Evolutionary conservation across 1,140 invertebrate species (phyloP).

Genomic region (Cepaea nemoralis): DNA sequence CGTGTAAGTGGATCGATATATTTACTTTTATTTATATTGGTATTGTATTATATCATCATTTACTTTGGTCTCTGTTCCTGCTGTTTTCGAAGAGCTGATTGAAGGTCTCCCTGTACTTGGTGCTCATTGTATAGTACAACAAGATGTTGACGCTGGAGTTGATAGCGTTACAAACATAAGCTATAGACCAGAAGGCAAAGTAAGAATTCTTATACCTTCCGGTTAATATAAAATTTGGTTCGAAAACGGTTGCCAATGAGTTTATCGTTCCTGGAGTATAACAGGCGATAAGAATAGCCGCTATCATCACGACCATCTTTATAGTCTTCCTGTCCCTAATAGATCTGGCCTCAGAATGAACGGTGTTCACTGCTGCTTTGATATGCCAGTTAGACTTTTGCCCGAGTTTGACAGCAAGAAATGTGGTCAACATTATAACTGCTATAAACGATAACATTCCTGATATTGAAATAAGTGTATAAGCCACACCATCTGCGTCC

Average conservation of each 20-base stretch:
- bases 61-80: too few relatives aligned
- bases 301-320: slow-evolving; percentile 3
- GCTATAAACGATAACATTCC: not conserved
- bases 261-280: not conserved
- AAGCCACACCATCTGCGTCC: not conserved
- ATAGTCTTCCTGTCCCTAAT: not conserved
- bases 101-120: slow-evolving; percentile 36
- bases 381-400: not conserved
- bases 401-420: not conserved
- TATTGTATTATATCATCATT: too few relatives aligned
- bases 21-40: too few relatives aligned
- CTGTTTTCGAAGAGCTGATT: slow-evolving; percentile 18
- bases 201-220: not conserved
- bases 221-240: not conserved
- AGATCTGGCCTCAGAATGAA: not conserved
- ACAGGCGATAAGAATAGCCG: too few relatives aligned
- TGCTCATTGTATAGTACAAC: slow-evolving; percentile 41
- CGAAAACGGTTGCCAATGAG: not conserved
- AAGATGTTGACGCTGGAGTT: too few relatives aligned
- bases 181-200: not conserved
- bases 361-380: not conserved
- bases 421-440: not conserved
- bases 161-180: too few relatives aligned
- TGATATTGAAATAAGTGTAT: not conserved
- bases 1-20: too few relatives aligned